A percentile compares a stretch with the other conserved stretches of the same genome.
These are phyloP conservation scores for Drosophila punjabiensis DNA, from an alignment of 1,140 invertebrate genomes.

Conservation along the genomic window DNA sequence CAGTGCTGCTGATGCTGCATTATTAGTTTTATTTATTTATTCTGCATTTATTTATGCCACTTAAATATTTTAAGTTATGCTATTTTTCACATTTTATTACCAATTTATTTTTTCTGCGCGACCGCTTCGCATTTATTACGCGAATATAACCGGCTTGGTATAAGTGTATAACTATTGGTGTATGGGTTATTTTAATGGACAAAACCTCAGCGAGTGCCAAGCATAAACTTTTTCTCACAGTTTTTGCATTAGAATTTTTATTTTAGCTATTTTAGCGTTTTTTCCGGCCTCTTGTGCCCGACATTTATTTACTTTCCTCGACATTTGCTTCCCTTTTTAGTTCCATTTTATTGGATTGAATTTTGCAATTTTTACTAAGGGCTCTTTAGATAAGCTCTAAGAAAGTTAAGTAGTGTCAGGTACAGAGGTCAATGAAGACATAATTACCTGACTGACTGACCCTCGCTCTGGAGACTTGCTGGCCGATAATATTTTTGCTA, in stretches of 20 bases:
- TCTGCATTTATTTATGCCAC: slow-evolving; percentile 77
- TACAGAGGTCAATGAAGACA: slow-evolving; percentile 70
- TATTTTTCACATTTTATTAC: slow-evolving; percentile 83
- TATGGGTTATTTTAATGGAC: slow-evolving; percentile 71
- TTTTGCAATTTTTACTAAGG: slow-evolving; percentile 59
- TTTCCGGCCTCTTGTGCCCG: slow-evolving; percentile 52
- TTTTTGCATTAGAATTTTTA: background rate
- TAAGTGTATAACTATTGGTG: slow-evolving; percentile 56
- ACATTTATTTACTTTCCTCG: slow-evolving; percentile 73
- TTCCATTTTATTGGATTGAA: slow-evolving; percentile 31
- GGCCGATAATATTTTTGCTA: slow-evolving; percentile 67
- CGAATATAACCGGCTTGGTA: slow-evolving; percentile 28
- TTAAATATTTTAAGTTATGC: slow-evolving; percentile 78
- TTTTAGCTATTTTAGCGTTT: slow-evolving; percentile 13
- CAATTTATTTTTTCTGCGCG: slow-evolving; percentile 70
- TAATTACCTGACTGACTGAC: slow-evolving; percentile 63
- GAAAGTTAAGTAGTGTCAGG: slow-evolving; percentile 25
- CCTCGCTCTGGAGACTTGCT: slow-evolving; percentile 1
- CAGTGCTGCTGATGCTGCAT: slow-evolving; percentile 55
- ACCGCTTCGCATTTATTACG: slow-evolving; percentile 54
- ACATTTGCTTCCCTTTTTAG: slow-evolving; percentile 29
- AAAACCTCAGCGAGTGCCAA: slow-evolving; percentile 35
- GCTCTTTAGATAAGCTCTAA: slow-evolving; percentile 64
- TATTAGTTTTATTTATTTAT: slow-evolving; percentile 81
- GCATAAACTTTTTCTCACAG: slow-evolving; percentile 5